Percentiles rank a stretch among this genome's conserved stretches.
phyloP scores from a whole-genome alignment of 2,113 vertebrate genomes.

The Tympanuchus pallidicinctus region DNA sequence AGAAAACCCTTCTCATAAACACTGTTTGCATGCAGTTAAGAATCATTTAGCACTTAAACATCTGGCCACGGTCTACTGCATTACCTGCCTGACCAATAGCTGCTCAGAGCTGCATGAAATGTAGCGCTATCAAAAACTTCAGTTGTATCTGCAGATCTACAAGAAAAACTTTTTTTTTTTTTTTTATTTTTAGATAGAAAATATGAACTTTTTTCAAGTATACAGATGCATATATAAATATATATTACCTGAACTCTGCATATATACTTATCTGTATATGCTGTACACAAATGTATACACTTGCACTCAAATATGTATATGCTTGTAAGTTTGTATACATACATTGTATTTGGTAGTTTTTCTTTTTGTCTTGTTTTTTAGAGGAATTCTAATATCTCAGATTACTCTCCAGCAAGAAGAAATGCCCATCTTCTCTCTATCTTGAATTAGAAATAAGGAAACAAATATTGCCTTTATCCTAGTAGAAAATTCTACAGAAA shows the following conservation, averaged over 20 bases:
- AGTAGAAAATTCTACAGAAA: not conserved
- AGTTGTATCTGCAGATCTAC: not conserved
- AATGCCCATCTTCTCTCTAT: not conserved
- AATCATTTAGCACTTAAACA: not conserved
- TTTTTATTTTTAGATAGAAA: not conserved
- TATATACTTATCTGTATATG: not conserved
- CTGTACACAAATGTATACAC: not conserved
- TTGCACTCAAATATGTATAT: not conserved
- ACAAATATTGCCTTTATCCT: not conserved
- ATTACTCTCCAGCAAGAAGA: not conserved
- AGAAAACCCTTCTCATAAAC: not conserved
- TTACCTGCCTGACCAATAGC: not conserved
- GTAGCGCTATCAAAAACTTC: not conserved
- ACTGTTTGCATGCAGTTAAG: not conserved
- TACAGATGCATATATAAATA: not conserved
- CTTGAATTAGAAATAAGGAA: not conserved
- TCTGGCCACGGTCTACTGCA: not conserved
- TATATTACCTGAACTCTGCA: not conserved
- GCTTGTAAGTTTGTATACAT: not conserved
- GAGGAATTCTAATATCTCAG: not conserved
- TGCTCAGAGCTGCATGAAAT: not conserved
- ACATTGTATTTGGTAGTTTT: not conserved
- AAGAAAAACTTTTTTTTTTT: not conserved
- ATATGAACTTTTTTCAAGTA: not conserved
- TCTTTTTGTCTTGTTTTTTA: fast-evolving